Evolutionary conservation across 23 tunicate species (phyloP).

Genomic region (Aplidium turbinatum): DNA sequence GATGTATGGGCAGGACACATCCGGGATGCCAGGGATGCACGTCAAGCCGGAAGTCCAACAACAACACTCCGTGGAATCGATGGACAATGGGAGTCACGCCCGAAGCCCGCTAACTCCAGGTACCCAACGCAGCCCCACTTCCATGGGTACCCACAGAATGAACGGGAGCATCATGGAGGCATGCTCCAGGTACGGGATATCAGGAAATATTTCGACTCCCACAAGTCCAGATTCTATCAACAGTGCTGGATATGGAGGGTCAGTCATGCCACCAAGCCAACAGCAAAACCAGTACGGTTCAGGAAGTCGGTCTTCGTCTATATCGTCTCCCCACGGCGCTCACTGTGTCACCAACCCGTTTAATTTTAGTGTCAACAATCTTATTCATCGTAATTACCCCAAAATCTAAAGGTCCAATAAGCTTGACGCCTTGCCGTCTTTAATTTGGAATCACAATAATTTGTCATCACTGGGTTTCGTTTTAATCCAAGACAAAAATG

Average conservation of each 20-base stretch:
- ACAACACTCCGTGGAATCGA: constrained; percentile 47
- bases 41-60: constrained; percentile 63
- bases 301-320: background rate
- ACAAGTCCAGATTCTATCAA: constrained; percentile 52
- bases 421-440: no score
- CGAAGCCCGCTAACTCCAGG: constrained; percentile 39
- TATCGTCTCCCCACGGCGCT: constrained; percentile 5
- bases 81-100: constrained; percentile 30
- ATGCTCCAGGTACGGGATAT: constrained; percentile 49
- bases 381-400: constrained; percentile 60
- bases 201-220: constrained; percentile 31
- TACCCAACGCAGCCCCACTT: constrained; percentile 32
- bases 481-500: no score
- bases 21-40: constrained; percentile 21
- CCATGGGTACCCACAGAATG: background rate
- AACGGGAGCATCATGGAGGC: constrained; percentile 55
- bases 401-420: no score
- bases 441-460: no score
- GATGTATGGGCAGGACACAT: constrained; percentile 1
- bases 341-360: constrained; percentile 54
- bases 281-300: constrained; percentile 12
- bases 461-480: no score
- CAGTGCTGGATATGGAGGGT: constrained; percentile 36
- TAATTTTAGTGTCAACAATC: constrained; percentile 72
- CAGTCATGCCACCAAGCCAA: constrained; percentile 1